phyloP scores from a whole-genome alignment of 2,113 vertebrate genomes.

The Strix aluco region DNA sequence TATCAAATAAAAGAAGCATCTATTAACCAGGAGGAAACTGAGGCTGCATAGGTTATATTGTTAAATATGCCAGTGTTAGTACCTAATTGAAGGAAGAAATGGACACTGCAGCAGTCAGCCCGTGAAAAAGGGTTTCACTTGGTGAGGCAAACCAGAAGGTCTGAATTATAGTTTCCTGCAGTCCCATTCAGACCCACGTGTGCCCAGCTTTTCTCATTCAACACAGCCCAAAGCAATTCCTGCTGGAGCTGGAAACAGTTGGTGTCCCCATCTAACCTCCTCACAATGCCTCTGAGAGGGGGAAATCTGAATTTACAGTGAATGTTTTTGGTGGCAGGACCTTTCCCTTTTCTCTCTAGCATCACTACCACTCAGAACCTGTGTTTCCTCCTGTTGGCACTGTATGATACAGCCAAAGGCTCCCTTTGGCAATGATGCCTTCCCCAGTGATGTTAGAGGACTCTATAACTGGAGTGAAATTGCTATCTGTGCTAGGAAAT shows the following conservation, averaged over 20 bases:
- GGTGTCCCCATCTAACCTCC: conserved; percentile 23
- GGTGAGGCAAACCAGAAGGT: conserved; percentile 8
- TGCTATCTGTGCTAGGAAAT: background rate
- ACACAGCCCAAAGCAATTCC: background rate
- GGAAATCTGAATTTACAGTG: background rate
- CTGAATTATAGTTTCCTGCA: background rate
- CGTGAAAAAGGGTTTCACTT: background rate
- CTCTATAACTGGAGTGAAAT: background rate
- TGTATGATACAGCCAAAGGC: background rate
- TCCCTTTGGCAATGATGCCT: background rate
- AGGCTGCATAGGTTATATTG: background rate
- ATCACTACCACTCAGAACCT: background rate
- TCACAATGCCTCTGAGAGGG: background rate
- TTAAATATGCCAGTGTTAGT: background rate
- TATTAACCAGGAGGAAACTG: background rate
- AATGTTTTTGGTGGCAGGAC: background rate
- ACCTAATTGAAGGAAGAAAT: background rate
- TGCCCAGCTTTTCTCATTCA: conserved; percentile 19
- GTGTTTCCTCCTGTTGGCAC: background rate
- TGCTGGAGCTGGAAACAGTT: background rate
- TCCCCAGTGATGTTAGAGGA: background rate
- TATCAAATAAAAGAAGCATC: background rate
- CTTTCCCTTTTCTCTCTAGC: background rate
- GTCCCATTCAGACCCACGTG: background rate
- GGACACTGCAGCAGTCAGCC: background rate